Conservation (phyloP, 1,140 invertebrate species). For the Drosophila nikananu region DNA sequence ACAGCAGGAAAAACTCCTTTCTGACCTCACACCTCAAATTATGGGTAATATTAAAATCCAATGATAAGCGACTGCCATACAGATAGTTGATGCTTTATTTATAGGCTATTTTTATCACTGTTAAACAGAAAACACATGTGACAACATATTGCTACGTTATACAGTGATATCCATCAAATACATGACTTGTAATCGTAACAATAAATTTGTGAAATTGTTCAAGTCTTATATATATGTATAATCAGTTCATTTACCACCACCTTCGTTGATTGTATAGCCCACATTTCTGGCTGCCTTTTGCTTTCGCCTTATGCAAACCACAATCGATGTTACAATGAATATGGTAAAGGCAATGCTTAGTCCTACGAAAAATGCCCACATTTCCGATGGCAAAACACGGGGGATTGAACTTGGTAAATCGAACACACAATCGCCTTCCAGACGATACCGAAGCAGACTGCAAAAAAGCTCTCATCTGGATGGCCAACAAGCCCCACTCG, state of each 20-base stretch:
- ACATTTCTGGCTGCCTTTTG: constrained; percentile 42
- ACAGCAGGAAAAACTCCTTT: neutral
- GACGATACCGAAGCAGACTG: constrained; percentile 31
- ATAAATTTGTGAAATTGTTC: neutral
- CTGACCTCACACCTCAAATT: neutral
- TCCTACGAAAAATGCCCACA: constrained; percentile 39
- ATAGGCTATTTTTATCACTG: neutral
- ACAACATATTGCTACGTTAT: no score
- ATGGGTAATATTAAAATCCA: neutral
- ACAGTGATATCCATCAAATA: neutral
- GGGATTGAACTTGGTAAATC: neutral
- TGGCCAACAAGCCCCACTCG: neutral
- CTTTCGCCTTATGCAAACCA: constrained; percentile 46
- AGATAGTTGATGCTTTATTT: neutral
- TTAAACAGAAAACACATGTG: neutral
- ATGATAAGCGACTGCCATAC: neutral
- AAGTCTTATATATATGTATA: neutral
- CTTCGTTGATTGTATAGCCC: constrained; percentile 51
- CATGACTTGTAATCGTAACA: no score
- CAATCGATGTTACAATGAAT: constrained; percentile 42
- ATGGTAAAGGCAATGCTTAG: constrained; percentile 43
- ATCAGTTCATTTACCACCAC: constrained; percentile 37
- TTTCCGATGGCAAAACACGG: neutral
- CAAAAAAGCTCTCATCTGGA: constrained; percentile 20
- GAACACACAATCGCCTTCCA: constrained; percentile 28